A percentile compares a stretch with the other conserved stretches of the same genome.
Evolutionary conservation across 2,888 invertebrate genomes (phyloP).

Genomic region (Coenonympha arcania): DNA sequence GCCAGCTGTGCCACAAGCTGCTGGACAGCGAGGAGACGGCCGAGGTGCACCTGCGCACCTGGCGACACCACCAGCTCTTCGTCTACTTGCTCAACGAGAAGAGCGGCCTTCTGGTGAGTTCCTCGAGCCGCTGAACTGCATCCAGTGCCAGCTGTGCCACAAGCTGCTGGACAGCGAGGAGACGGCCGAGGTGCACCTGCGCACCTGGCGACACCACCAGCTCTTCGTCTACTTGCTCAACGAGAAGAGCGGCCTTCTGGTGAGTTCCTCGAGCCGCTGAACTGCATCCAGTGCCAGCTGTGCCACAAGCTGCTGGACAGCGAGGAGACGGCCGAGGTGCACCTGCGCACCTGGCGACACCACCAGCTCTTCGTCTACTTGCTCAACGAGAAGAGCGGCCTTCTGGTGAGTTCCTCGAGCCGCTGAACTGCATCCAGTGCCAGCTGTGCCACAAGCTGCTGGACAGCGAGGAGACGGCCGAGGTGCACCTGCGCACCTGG

Average conservation of each 20-base stretch:
- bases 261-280: constrained; percentile 75
- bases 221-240: constrained; percentile 70
- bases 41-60: constrained; percentile 77
- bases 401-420: constrained; percentile 67
- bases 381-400: constrained; percentile 33
- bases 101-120: constrained; percentile 44
- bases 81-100: constrained; percentile 49
- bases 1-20: constrained; percentile 78
- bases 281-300: constrained; percentile 78
- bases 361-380: constrained; percentile 77
- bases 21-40: constrained; percentile 77
- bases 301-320: constrained; percentile 79
- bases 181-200: constrained; percentile 77
- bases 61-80: constrained; percentile 79
- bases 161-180: constrained; percentile 77
- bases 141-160: constrained; percentile 78
- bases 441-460: constrained; percentile 79
- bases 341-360: constrained; percentile 78
- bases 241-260: constrained; percentile 30
- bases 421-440: constrained; percentile 78
- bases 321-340: constrained; percentile 76
- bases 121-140: constrained; percentile 76
- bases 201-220: constrained; percentile 79
- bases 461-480: constrained; percentile 75
- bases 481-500: constrained; percentile 77